Conservation (phyloP, 2,888 invertebrate genomes). For the Lepetodrilus schrolli region DNA sequence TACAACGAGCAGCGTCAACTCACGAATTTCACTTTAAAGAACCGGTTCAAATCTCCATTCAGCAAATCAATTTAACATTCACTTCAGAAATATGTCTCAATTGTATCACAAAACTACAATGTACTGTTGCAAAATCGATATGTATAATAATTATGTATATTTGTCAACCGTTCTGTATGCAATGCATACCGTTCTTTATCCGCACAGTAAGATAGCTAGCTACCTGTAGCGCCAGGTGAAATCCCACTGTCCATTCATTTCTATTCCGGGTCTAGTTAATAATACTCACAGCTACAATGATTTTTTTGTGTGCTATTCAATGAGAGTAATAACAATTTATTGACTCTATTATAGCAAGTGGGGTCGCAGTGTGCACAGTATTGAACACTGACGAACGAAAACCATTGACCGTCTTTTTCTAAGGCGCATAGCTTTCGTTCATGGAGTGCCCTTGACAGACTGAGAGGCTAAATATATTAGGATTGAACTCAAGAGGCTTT, state of each 20-base stretch:
- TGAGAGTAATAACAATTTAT: conserved; percentile 6
- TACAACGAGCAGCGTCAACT: too few species aligned
- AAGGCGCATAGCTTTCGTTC: neutral
- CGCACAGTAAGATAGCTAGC: too few species aligned
- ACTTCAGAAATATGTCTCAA: too few species aligned
- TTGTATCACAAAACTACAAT: too few species aligned
- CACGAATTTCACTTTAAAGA: too few species aligned
- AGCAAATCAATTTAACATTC: too few species aligned
- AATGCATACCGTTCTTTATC: too few species aligned
- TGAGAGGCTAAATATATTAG: neutral
- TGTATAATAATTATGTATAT: too few species aligned
- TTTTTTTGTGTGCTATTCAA: neutral
- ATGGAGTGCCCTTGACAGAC: neutral
- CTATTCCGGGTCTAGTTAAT: neutral
- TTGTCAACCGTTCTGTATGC: too few species aligned
- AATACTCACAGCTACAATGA: conserved; percentile 15
- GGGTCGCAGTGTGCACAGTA: neutral
- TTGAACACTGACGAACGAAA: neutral
- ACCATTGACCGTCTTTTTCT: neutral
- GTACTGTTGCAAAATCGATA: too few species aligned
- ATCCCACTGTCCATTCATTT: conserved; percentile 3
- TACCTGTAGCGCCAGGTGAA: neutral
- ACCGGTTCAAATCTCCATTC: too few species aligned
- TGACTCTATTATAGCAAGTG: neutral
- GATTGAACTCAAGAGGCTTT: conserved; percentile 1